Evolutionary conservation across 2,888 invertebrate genomes (phyloP).

Genomic region (Hemithea aestivaria): DNA sequence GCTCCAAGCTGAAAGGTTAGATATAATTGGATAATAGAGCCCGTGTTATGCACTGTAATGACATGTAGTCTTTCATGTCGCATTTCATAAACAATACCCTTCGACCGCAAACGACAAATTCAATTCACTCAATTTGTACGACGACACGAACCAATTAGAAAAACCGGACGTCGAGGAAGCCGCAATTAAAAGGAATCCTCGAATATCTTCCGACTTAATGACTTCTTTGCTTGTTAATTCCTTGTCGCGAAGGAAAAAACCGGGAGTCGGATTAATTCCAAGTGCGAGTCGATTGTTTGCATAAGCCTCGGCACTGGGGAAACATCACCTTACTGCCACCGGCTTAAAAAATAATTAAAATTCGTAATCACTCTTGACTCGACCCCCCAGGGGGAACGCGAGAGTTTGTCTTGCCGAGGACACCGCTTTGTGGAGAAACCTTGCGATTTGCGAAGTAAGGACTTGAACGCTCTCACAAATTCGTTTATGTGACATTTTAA

Average conservation of each 20-base stretch:
- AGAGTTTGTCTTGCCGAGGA: slow-evolving; percentile 48
- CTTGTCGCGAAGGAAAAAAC: slow-evolving; percentile 76
- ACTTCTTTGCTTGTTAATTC: slow-evolving; percentile 80
- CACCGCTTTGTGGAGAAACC: slow-evolving; percentile 29
- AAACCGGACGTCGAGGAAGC: slow-evolving; percentile 67
- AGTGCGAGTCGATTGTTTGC: slow-evolving; percentile 79
- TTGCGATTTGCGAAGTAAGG: slow-evolving; percentile 39
- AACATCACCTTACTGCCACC: slow-evolving; percentile 76
- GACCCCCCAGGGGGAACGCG: slow-evolving; percentile 54
- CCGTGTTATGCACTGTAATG: slow-evolving; percentile 65
- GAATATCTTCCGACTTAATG: slow-evolving; percentile 77
- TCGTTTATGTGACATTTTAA: slow-evolving; percentile 48
- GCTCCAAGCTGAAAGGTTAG: slow-evolving; percentile 70
- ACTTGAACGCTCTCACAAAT: slow-evolving; percentile 47
- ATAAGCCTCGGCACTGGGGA: slow-evolving; percentile 72
- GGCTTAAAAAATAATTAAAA: slow-evolving; percentile 80
- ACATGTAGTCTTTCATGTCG: slow-evolving; percentile 53
- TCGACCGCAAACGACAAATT: slow-evolving; percentile 46
- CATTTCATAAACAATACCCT: slow-evolving; percentile 25
- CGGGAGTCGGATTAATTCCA: slow-evolving; percentile 75
- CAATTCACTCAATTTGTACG: slow-evolving; percentile 62
- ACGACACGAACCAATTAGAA: slow-evolving; percentile 74
- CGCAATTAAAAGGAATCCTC: slow-evolving; percentile 77
- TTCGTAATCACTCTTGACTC: slow-evolving; percentile 79
- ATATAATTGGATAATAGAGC: slow-evolving; percentile 75